These are phyloP conservation scores for Synanthedon formicaeformis DNA, from an alignment of 2,888 invertebrate species.

Conservation along the genomic window DNA sequence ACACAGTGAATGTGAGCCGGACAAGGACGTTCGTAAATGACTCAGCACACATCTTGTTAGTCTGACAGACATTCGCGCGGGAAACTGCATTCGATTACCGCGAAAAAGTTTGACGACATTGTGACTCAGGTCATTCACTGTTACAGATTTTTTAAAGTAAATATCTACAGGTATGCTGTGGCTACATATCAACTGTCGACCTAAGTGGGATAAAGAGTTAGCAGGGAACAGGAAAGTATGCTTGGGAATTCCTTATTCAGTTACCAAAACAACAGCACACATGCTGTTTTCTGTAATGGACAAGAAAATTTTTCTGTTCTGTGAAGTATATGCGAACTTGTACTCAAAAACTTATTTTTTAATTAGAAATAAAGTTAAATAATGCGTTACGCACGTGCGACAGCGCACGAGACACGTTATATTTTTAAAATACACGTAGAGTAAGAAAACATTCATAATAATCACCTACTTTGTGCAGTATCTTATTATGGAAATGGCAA, in stretches of 20 bases:
- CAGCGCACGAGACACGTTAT: neutral
- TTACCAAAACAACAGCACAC: too few species aligned
- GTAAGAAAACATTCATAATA: neutral
- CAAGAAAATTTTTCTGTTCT: neutral
- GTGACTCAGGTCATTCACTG: conserved; percentile 25
- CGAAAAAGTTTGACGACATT: conserved; percentile 20
- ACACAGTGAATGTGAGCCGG: neutral
- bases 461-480: neutral
- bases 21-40: conserved; percentile 2
- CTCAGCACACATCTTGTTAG: conserved; percentile 7
- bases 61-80: conserved; percentile 5
- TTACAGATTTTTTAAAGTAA: neutral
- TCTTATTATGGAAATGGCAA: neutral
- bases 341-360: neutral
- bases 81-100: conserved; percentile 22
- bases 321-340: neutral
- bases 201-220: too few species aligned
- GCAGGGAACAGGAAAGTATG: too few species aligned
- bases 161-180: too few species aligned
- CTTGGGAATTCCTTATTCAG: too few species aligned
- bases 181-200: too few species aligned
- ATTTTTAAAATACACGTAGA: neutral
- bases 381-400: neutral
- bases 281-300: neutral
- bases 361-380: neutral